A percentile compares a stretch with the other conserved stretches of the same genome.
Evolutionary conservation across 2,797 vertebrate species (phyloP).

Genomic region (Myotis findleyi): DNA sequence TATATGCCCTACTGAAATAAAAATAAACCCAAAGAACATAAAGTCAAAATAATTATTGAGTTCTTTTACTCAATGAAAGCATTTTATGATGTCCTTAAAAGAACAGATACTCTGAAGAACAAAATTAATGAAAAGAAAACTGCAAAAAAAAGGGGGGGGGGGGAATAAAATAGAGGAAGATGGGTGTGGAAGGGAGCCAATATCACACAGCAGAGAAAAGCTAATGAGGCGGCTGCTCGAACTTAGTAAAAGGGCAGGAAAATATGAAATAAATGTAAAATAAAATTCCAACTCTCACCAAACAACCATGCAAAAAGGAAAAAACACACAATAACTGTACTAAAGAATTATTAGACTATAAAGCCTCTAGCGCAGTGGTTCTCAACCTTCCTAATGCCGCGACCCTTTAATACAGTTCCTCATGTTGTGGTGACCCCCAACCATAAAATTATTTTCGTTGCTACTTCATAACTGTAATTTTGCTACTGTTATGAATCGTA

Average conservation of each 20-base stretch:
- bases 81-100: constrained; percentile 48
- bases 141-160: not conserved
- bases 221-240: not conserved
- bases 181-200: constrained; percentile 12
- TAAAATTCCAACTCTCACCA: constrained; percentile 12
- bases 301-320: not conserved
- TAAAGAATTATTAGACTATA: not conserved
- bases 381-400: too few species aligned
- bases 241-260: constrained; percentile 1
- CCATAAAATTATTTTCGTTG: too few species aligned
- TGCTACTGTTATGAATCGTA: too few species aligned
- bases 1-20: not conserved
- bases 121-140: constrained; percentile 59
- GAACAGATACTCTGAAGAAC: constrained; percentile 47
- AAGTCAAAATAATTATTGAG: constrained; percentile 48
- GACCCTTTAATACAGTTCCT: too few species aligned
- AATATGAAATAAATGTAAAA: constrained; percentile 39
- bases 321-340: not conserved
- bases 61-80: constrained; percentile 27
- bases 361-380: not conserved
- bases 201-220: constrained; percentile 16
- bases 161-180: constrained; percentile 33
- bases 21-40: constrained; percentile 53
- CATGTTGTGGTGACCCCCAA: too few species aligned
- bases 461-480: too few species aligned